These are phyloP conservation scores for Blastobasis lacticolella DNA, from an alignment of 2,888 invertebrate genomes.

Conservation along the genomic window DNA sequence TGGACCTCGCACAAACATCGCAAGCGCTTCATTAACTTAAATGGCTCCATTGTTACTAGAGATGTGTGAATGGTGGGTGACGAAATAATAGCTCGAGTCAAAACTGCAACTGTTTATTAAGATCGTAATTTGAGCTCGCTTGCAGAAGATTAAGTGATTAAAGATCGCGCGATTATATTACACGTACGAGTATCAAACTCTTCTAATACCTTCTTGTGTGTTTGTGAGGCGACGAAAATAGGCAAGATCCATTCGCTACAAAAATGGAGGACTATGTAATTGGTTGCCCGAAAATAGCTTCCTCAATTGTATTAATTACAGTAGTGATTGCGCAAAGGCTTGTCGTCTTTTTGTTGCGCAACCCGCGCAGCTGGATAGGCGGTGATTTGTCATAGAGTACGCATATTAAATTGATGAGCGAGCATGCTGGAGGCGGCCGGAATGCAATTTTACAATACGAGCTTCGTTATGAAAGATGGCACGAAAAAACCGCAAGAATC, in stretches of 20 bases:
- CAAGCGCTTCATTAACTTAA: constrained; percentile 44
- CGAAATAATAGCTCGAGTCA: no score
- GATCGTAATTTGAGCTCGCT: no score
- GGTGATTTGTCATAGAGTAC: constrained; percentile 25
- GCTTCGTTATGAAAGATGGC: constrained; percentile 23
- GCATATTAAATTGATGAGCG: constrained; percentile 36
- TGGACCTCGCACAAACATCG: constrained; percentile 48
- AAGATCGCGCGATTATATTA: no score
- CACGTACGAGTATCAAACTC: no score
- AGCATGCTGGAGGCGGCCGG: constrained; percentile 16
- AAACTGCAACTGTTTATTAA: no score
- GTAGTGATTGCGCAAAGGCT: constrained; percentile 7
- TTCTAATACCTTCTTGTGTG: no score
- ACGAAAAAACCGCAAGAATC: constrained; percentile 19
- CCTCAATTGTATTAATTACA: constrained; percentile 8
- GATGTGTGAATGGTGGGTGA: constrained; percentile 13
- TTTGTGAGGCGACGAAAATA: no score
- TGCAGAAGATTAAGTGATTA: no score
- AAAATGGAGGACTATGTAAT: no score
- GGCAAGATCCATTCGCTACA: no score
- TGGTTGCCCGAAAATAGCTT: not conserved
- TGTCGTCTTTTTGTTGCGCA: constrained; percentile 23
- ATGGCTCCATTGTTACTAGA: constrained; percentile 57
- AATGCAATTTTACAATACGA: constrained; percentile 28
- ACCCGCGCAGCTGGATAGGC: constrained; percentile 22